phyloP scores from a whole-genome alignment of 64 coral and sea anemone genomes.

The Porites australiensis region DNA sequence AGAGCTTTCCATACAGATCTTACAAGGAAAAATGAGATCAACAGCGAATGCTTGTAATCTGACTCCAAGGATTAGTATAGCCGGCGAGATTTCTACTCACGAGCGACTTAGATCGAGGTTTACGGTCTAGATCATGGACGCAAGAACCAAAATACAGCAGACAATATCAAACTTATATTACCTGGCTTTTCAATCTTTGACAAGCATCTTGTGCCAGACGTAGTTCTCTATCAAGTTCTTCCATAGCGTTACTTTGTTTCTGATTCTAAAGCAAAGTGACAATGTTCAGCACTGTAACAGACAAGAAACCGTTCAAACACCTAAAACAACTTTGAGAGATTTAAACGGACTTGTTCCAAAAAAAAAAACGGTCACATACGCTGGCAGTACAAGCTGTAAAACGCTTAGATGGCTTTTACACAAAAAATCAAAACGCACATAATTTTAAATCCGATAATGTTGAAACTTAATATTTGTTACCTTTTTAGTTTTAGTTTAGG shows the following conservation, averaged over 20 bases:
- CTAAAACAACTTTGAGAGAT: neutral
- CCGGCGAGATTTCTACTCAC: too few species aligned
- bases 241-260: conserved; percentile 88
- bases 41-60: too few species aligned
- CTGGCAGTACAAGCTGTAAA: neutral
- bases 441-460: neutral
- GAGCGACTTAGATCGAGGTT: too few species aligned
- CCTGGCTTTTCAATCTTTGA: conserved; percentile 92
- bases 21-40: too few species aligned
- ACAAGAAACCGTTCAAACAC: neutral
- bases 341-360: neutral
- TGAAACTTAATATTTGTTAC: neutral
- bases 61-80: too few species aligned
- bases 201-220: conserved; percentile 84
- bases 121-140: too few species aligned
- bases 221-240: conserved; percentile 86
- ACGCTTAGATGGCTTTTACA: neutral
- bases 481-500: neutral
- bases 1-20: too few species aligned
- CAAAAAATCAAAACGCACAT: neutral
- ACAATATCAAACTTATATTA: neutral
- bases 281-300: neutral
- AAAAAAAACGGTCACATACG: neutral
- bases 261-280: conserved; percentile 61
- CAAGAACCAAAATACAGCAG: too few species aligned